Evolutionary conservation across 2,888 invertebrate genomes (phyloP).

Genomic region (Oscheius myriophilus): DNA sequence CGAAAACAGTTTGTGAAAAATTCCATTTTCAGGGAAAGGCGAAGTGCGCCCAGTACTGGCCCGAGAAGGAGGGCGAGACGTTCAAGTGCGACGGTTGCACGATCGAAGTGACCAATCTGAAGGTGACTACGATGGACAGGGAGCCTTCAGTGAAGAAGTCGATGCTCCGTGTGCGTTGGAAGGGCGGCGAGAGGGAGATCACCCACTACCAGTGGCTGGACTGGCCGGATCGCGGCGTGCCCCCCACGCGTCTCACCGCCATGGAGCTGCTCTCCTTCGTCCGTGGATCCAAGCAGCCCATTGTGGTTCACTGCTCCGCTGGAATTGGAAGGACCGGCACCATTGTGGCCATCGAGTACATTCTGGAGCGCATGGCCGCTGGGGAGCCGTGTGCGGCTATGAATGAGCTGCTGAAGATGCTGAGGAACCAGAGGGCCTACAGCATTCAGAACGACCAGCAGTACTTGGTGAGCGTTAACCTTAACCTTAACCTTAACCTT

Average conservation of each 20-base stretch:
- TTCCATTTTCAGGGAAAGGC: no score
- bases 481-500: no score
- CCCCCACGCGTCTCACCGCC: slow-evolving; percentile 41
- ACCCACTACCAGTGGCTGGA: slow-evolving; percentile 26
- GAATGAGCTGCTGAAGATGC: slow-evolving; percentile 50
- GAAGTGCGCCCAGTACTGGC: slow-evolving; percentile 79
- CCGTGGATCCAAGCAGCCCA: slow-evolving; percentile 52
- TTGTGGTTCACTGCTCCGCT: slow-evolving; percentile 58
- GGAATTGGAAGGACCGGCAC: no score
- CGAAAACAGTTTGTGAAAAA: no score
- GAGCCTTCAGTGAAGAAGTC: slow-evolving; percentile 32
- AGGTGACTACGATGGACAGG: slow-evolving; percentile 5
- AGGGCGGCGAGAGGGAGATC: neutral
- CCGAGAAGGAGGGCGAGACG: slow-evolving; percentile 38
- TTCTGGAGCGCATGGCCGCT: slow-evolving; percentile 39
- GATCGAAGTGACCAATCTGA: slow-evolving; percentile 12
- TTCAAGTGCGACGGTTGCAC: neutral
- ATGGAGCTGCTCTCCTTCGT: slow-evolving; percentile 46
- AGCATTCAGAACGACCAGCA: slow-evolving; percentile 60
- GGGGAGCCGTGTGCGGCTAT: slow-evolving; percentile 43
- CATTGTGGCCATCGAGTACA: slow-evolving; percentile 59
- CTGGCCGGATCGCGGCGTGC: slow-evolving; percentile 59
- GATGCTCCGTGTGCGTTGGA: slow-evolving; percentile 27
- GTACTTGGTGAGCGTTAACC: no score
- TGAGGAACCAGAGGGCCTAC: slow-evolving; percentile 52